Evolutionary conservation across 2,888 invertebrate genomes (phyloP), one percentile per base, ranked within the genome.

Genomic region (Agrilus mali): DNA sequence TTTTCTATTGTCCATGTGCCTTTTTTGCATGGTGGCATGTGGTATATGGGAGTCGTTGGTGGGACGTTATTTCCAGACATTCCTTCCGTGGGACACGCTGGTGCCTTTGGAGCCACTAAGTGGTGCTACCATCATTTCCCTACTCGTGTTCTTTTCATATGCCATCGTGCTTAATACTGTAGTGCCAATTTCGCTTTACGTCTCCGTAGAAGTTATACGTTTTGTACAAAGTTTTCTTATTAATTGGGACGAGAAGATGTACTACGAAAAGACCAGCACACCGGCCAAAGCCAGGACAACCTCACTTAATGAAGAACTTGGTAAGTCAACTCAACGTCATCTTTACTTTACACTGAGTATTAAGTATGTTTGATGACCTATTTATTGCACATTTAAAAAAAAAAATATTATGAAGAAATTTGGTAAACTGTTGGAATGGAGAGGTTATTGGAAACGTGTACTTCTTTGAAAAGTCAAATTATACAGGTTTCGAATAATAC

Each of bases 181-280:
- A 61, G 97, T 98, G 77, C 97, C 97, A 71, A 98, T 98, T 68
- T 97, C 96, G 59, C 80, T 98, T 51, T 97, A 98, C 73, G 96
- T 97, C 63, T 85, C 85, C 63, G 86, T 86, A 59, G 86, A 95
- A 81, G 95, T 98, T 49, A 96, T 98, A 65, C 84, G 98, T 61
- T 92, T 98, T 67, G 87, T 86, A 60, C 96, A 98, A 72, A 97
- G 96, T 71, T 88, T 95, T 71, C 83, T 93, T 64, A 98, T 98
- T 61, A 97, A 98, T 72, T 97, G 95, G 93, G 98, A 98, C 71
- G 85, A 88, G 61, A 85, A 95, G 70, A 98, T 98, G 97, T 94
- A 86, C 70, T 84, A 94, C 66, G 86, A 84, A 54, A 83, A 84
- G 65, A 83, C 82, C 54, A 85, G 88, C 56, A 92, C 90, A 34